Evolutionary conservation across 2,888 invertebrate genomes (phyloP), one percentile per base, ranked within the genome.

Genomic region (Agrotis ipsilon): DNA sequence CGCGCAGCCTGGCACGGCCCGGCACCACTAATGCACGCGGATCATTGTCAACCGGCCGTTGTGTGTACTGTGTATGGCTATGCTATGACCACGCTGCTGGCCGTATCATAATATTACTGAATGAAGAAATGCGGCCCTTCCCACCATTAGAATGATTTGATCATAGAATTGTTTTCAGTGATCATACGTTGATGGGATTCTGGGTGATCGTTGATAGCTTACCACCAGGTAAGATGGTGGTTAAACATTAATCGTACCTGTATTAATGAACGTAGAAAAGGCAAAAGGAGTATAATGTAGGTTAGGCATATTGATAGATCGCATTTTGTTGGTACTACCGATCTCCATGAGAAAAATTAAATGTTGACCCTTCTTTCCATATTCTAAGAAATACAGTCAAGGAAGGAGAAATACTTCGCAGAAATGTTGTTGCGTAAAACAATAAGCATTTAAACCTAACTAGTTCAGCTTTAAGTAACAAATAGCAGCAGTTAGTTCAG

Each of bases 1-100:
- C 81, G 87, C 83, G 87, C 86, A 75, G 78, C 48, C 85, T 85
- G 80, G 80, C 80, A 81, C 86, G 78, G 82, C 85, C 84, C 87
- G 83, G 84, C 78, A 86, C 85, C 80, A 78, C 71, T 79, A 82
- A 79, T 82, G 85, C 87, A 85, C 75, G 78, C 83, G 82, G 78
- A 78, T 77, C 78, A 78, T 86, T 82, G 84, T 79, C 81, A 71
- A 68, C 61, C 65, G 61, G 24, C 77, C 80, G 80, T 83, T 83
- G 83, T 83, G 74, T 76, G 66, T 57, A 79, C 67, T 84, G 73
- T 74, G 66, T 57, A 79, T 65, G 71, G 77, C 74, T 62, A 68
- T 67, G 77, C 74, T 62, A 68, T 67, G n/a, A 61, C 80, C 64
- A 64, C 72, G 52, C 27, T 63, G 52, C 27, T 63, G 65, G 4